Base-by-base conservation (phyloP, 2,113 vertebrate species). In the Electrona antarctica region DNA sequence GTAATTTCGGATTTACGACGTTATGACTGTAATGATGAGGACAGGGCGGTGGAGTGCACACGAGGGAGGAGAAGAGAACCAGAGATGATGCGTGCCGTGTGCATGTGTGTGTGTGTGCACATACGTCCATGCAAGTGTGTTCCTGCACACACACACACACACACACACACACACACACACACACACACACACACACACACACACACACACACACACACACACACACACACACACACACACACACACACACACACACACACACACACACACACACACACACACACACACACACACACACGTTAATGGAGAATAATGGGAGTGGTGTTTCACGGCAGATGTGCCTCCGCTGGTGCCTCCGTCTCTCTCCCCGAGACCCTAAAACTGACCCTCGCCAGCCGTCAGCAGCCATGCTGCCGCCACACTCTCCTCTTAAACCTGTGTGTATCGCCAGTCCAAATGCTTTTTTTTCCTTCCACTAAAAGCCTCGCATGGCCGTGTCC, bases 231-330 rank as follows among this genome's bases (percentile, higher is more conserved):
- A n/a, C n/a, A n/a, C n/a, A n/a, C n/a, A n/a, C n/a, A n/a, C n/a
- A n/a, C n/a, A n/a, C n/a, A n/a, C n/a, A n/a, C n/a, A n/a, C n/a
- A n/a, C n/a, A n/a, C n/a, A n/a, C n/a, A n/a, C n/a, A n/a, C n/a
- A n/a, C n/a, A n/a, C n/a, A n/a, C n/a, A n/a, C n/a, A n/a, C n/a
- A n/a, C n/a, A n/a, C n/a, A n/a, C n/a, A n/a, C n/a, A n/a, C n/a
- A n/a, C n/a, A n/a, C n/a, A n/a, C n/a, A n/a, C n/a, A n/a, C n/a
- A n/a, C n/a, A n/a, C n/a, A n/a, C n/a, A n/a, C n/a, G 82, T 83
- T 86, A 90, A 88, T 89, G 84, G 82, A 87, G 87, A 90, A 74
- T 88, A 91, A 91, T 89, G 84, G 85, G 85, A 69, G 67, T 41
- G 87, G 78, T 69, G 70, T 45, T 83, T 76, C 74, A 65, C 4